Conservation (phyloP, 2,797 vertebrate species). For the Trachops cirrhosus region DNA sequence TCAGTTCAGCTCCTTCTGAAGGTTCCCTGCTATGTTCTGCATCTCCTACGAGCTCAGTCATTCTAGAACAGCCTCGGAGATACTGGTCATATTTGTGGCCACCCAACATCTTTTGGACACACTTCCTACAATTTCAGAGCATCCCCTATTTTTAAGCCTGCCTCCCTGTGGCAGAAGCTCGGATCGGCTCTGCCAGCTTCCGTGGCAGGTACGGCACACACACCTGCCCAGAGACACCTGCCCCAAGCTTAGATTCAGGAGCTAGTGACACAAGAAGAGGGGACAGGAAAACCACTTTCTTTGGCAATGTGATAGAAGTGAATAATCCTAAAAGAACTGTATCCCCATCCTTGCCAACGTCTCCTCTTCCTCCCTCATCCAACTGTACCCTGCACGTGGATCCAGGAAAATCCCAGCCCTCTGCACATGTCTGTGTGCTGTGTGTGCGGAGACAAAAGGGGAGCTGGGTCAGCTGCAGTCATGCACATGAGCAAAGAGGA, state of each 20-base stretch:
- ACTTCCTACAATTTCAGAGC: not conserved
- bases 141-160: not conserved
- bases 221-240: not conserved
- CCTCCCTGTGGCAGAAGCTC: not conserved
- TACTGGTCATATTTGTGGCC: not conserved
- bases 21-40: not conserved
- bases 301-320: not conserved
- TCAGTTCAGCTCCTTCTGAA: not conserved
- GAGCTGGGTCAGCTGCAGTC: constrained; percentile 17
- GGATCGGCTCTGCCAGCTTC: not conserved
- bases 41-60: not conserved
- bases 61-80: not conserved
- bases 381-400: not conserved
- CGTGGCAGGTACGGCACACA: not conserved
- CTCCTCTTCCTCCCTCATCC: not conserved
- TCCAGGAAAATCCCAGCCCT: not conserved
- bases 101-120: not conserved
- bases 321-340: not conserved
- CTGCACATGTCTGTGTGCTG: not conserved
- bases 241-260: not conserved
- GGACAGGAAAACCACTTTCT: not conserved
- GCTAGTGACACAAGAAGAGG: not conserved
- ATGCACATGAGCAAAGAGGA: not conserved
- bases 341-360: not conserved
- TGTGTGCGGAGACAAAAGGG: not conserved